These are phyloP conservation scores for Pentamera pediparva DNA, from an alignment of 53 echinoderm and acorn worm species.

Conservation along the genomic window DNA sequence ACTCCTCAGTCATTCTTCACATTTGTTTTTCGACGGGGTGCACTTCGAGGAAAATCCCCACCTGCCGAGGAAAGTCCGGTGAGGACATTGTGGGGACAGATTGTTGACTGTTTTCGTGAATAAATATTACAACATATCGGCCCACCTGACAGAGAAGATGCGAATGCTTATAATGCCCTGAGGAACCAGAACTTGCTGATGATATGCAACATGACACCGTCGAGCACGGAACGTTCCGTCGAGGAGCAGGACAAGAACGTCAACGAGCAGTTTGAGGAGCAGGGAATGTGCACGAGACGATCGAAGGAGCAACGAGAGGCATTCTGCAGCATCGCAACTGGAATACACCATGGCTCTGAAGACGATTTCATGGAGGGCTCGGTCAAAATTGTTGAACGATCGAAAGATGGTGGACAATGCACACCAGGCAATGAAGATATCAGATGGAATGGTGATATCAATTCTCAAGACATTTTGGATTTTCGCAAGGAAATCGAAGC, in stretches of 20 bases:
- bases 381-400: not conserved
- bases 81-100: not conserved
- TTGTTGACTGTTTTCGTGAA: not conserved
- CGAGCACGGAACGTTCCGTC: not conserved
- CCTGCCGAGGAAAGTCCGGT: not conserved
- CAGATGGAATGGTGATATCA: conserved; percentile 30
- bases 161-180: not conserved
- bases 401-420: not conserved
- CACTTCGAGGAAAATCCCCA: not conserved
- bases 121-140: not conserved
- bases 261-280: not conserved
- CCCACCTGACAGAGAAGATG: not conserved
- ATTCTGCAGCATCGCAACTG: not conserved
- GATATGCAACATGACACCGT: not conserved
- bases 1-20: not conserved
- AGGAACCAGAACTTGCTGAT: not conserved
- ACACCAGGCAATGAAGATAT: not conserved
- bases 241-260: not conserved
- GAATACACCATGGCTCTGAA: not conserved
- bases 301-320: not conserved
- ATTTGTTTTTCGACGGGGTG: not conserved
- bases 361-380: conserved; percentile 4
- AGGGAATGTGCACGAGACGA: not conserved
- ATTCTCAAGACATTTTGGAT: conserved; percentile 13
- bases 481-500: conserved; percentile 18